Conservation (phyloP, 2,797 vertebrate species). For the Carduelis carduelis region DNA sequence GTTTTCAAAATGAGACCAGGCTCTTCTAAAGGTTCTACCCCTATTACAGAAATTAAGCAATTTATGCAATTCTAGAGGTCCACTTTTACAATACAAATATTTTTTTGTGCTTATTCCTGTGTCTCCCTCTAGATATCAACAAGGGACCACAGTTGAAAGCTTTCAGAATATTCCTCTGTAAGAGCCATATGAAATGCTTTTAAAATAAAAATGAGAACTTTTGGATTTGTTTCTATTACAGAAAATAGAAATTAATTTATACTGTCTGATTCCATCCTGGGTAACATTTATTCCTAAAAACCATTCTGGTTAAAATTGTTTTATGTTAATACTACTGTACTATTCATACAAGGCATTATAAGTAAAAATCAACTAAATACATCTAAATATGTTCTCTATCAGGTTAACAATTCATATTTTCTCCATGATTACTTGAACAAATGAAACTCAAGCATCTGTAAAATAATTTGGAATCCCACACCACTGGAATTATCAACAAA, state of each 20-base stretch:
- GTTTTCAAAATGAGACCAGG: background rate
- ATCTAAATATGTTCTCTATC: accelerated
- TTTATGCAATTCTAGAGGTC: background rate
- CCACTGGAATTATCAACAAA: background rate
- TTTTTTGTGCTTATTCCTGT: background rate
- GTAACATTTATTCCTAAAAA: background rate
- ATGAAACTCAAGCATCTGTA: background rate
- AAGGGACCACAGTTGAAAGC: background rate
- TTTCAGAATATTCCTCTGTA: background rate
- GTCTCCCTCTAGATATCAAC: background rate
- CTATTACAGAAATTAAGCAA: background rate
- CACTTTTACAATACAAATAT: accelerated
- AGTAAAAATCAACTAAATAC: background rate
- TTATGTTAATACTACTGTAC: accelerated
- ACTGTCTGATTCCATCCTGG: background rate
- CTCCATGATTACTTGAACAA: background rate
- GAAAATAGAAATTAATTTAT: background rate
- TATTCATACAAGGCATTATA: background rate
- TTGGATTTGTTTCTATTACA: background rate
- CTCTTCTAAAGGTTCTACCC: background rate
- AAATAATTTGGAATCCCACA: background rate
- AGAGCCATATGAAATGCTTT: accelerated
- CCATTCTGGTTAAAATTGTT: accelerated
- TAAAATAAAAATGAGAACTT: background rate
- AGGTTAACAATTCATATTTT: accelerated